phyloP scores from a whole-genome alignment of 2,888 invertebrate genomes.

The Cataglyphis livida region DNA sequence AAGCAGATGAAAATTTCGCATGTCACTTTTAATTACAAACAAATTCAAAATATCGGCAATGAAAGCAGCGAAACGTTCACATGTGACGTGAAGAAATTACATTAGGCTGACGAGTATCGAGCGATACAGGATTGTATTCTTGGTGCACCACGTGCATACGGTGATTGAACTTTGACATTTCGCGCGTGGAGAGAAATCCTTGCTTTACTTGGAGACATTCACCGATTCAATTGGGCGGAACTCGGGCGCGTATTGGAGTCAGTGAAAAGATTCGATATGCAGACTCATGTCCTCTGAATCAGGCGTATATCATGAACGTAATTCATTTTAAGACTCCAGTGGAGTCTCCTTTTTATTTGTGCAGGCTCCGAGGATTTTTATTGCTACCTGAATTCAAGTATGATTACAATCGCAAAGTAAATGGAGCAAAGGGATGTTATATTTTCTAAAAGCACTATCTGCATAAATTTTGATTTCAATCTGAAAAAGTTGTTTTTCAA shows the following conservation, averaged over 20 bases:
- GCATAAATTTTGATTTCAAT: neutral
- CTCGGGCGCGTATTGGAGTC: slow-evolving; percentile 25
- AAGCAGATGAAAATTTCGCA: neutral
- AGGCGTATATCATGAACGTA: slow-evolving; percentile 17
- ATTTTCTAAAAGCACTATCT: neutral
- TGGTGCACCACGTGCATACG: neutral
- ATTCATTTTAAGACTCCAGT: slow-evolving; percentile 18
- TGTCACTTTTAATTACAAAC: slow-evolving; percentile 20
- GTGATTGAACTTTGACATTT: slow-evolving; percentile 66
- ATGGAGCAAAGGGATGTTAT: neutral
- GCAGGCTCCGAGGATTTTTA: neutral
- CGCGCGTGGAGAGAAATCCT: slow-evolving; percentile 27
- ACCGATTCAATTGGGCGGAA: slow-evolving; percentile 56
- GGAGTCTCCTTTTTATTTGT: slow-evolving; percentile 14
- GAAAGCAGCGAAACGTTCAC: neutral
- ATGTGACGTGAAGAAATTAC: slow-evolving; percentile 7
- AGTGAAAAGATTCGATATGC: slow-evolving; percentile 54
- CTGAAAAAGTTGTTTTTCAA: neutral
- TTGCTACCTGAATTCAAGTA: neutral
- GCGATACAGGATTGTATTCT: neutral
- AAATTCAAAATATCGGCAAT: neutral
- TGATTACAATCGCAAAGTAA: neutral
- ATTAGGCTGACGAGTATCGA: slow-evolving; percentile 30
- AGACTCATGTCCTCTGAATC: slow-evolving; percentile 26
- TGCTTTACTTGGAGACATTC: slow-evolving; percentile 36